Base-by-base conservation (phyloP, 1,140 invertebrate genomes). In the Ooceraea biroi region DNA sequence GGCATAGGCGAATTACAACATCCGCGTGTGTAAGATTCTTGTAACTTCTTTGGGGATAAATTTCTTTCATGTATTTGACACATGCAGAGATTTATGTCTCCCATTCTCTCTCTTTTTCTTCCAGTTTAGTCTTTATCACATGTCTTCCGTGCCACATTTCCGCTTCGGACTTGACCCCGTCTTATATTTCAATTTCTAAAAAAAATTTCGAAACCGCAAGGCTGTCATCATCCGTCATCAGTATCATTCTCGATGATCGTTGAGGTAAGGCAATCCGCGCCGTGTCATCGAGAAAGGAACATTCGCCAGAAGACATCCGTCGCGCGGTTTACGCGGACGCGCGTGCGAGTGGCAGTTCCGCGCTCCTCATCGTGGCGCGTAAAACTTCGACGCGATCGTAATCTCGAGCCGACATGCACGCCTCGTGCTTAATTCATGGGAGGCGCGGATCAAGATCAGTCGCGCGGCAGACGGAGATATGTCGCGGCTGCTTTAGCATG, bases 341-440 rank as follows among this genome's bases (percentile, higher is more conserved):
- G 63, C 55, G 78, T 50, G 55, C 27, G 57, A 17, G 60, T 87
- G 78, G 41, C 77, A 58, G 50, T 50, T 80, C 86, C 74, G 69
- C 63, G 44, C 76, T 78, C 69, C 57, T 22, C 63, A 87, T 88
- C 80, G 83, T 84, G 52, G 48, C 55, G 73, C 68, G 84, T 80
- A 74, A 84, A 87, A 87, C 58, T 74, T 41, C n/a, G n/a, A n/a
- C 55, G 52, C 17, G 85, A 84, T 88, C 36, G 82, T 63, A 72
- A 88, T 87, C 86, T 84, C 46, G 12, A 17, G 77, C 68, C 60
- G 55, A 78, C 66, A 60, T 71, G 76, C 76, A 72, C 50, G 69
- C 78, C n/a, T 72, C 27, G 50, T 50, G 48, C 19, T 50, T 69
- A 48, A 84, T 63, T 71, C 66, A 41, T 14, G 52, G 8, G 27